Percentiles rank a stretch among this genome's conserved stretches.
Conservation (phyloP, 2,113 vertebrate genomes). For the Tamias sibiricus region DNA sequence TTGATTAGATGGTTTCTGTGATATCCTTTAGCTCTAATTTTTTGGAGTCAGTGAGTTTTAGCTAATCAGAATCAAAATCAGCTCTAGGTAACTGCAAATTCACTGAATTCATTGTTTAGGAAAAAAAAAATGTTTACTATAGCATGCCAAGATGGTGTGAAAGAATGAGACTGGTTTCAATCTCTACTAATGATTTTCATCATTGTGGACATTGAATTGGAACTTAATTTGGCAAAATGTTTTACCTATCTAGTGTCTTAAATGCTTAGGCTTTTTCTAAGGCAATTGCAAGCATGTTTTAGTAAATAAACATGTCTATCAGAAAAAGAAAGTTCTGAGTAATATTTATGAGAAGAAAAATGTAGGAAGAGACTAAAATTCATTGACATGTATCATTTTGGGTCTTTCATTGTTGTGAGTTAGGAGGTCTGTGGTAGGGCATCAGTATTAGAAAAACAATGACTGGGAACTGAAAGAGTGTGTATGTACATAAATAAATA, state of each 20-base stretch:
- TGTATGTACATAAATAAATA: neutral
- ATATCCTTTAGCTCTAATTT: neutral
- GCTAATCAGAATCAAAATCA: constrained; percentile 26
- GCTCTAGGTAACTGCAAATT: neutral
- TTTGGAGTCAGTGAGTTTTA: neutral
- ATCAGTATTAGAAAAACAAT: no score
- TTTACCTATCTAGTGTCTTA: neutral
- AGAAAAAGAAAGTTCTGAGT: neutral
- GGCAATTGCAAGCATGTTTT: neutral
- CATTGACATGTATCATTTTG: neutral
- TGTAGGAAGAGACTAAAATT: neutral
- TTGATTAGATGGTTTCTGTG: neutral
- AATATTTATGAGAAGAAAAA: neutral
- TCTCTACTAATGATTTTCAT: neutral
- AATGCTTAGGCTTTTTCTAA: neutral
- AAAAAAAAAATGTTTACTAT: neutral
- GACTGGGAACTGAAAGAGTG: neutral
- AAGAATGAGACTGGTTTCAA: neutral
- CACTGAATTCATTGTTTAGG: constrained; percentile 18
- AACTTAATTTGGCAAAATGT: neutral
- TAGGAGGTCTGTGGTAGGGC: neutral
- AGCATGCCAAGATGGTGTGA: neutral
- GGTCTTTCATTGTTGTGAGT: neutral
- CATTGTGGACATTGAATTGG: neutral
- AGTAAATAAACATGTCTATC: neutral